A percentile compares a stretch with the other conserved stretches of the same genome.
Conservation (phyloP, 2,113 vertebrate genomes). For the Maccullochella peelii region DNA sequence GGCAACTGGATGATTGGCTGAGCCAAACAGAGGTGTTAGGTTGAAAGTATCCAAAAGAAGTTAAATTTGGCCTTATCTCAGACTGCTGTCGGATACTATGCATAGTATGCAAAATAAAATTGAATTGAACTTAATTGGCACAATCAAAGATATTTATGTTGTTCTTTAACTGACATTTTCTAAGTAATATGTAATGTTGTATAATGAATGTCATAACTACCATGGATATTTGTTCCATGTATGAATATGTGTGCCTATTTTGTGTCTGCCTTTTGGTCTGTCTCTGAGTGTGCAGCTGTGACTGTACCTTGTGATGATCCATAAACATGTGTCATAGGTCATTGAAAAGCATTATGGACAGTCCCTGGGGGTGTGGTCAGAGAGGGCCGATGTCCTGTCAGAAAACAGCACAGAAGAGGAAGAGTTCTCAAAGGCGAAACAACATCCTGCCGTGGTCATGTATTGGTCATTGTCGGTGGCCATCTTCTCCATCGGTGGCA, state of each 20-base stretch:
- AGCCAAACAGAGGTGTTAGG: neutral
- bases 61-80: neutral
- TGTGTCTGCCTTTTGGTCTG: neutral
- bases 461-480: conserved; percentile 96
- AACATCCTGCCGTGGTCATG: conserved; percentile 82
- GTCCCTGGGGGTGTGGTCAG: conserved; percentile 79
- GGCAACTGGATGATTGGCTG: neutral
- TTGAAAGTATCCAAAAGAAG: neutral
- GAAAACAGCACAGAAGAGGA: conserved; percentile 65
- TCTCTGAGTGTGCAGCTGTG: neutral
- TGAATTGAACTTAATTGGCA: neutral
- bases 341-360: conserved; percentile 89
- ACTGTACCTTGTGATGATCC: neutral
- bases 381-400: conserved; percentile 1
- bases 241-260: neutral
- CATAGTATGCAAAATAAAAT: neutral
- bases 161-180: neutral
- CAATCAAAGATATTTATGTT: neutral
- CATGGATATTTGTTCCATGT: neutral
- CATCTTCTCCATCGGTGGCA: conserved; percentile 91
- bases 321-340: conserved; percentile 78
- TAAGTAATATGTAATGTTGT: neutral
- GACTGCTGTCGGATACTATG: neutral
- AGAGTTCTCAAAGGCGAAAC: neutral
- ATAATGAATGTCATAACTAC: neutral